Evolutionary conservation across 1,140 invertebrate species (phyloP).

Genomic region (Papilio dardanus): DNA sequence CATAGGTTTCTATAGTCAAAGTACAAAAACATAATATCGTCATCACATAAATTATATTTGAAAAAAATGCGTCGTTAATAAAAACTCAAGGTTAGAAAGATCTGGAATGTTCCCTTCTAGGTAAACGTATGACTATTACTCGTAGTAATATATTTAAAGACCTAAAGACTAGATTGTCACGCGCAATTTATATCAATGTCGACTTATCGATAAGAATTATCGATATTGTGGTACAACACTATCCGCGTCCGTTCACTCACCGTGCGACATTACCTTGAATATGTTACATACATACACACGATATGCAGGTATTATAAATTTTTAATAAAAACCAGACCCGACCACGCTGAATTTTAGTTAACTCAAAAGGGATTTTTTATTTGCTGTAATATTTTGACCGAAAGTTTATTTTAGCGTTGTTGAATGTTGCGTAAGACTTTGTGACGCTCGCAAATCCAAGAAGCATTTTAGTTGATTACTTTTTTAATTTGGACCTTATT

Average conservation of each 20-base stretch:
- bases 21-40: too few species aligned
- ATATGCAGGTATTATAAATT: constrained; percentile 54
- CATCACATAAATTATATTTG: too few species aligned
- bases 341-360: constrained; percentile 58
- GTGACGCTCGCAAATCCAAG: background rate
- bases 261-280: constrained; percentile 69
- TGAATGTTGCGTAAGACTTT: constrained; percentile 28
- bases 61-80: too few species aligned
- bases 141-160: background rate
- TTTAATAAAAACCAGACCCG: constrained; percentile 53
- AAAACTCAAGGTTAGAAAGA: too few species aligned
- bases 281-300: constrained; percentile 57
- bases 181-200: constrained; percentile 5
- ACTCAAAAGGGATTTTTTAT: constrained; percentile 53
- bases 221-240: constrained; percentile 47
- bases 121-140: background rate
- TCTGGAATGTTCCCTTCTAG: too few species aligned
- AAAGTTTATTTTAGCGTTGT: constrained; percentile 47
- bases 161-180: background rate
- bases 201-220: constrained; percentile 30
- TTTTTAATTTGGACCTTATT: too few species aligned
- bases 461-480: constrained; percentile 13
- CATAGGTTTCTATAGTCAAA: too few species aligned
- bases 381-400: constrained; percentile 38
- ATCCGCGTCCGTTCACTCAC: constrained; percentile 62